A percentile compares a stretch with the other conserved stretches of the same genome.
Evolutionary conservation across 1,140 invertebrate genomes (phyloP).

Genomic region (Neodiprion virginianus): DNA sequence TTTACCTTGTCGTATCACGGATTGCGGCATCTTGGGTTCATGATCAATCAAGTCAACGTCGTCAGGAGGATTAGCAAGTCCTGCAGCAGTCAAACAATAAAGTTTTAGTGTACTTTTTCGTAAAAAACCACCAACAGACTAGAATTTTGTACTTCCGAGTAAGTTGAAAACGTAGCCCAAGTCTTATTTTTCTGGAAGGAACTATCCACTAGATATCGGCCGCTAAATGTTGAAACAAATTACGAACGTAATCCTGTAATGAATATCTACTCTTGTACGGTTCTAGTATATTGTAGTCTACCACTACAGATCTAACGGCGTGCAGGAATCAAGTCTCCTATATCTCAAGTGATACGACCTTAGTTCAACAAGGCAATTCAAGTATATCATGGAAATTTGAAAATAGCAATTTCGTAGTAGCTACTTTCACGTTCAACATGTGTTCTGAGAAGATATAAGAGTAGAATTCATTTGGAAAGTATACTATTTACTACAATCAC

Average conservation of each 20-base stretch:
- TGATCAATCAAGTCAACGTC: constrained; percentile 53
- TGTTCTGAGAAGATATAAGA: not conserved
- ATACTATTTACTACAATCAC: not conserved
- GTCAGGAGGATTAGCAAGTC: constrained; percentile 41
- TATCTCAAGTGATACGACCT: not conserved
- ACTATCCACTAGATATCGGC: too few relatives aligned
- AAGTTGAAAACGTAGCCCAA: not conserved
- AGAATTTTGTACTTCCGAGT: not conserved
- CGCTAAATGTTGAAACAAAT: too few relatives aligned
- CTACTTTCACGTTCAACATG: not conserved
- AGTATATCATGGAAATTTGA: not conserved
- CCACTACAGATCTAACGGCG: not conserved
- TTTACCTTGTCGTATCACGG: constrained; percentile 44
- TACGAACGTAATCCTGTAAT: too few relatives aligned
- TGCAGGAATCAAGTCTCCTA: not conserved
- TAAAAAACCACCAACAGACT: not conserved
- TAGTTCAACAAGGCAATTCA: not conserved
- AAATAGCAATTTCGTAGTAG: constrained; percentile 2
- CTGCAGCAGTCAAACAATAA: constrained; percentile 18
- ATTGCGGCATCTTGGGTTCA: constrained; percentile 40
- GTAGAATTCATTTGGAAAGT: too few relatives aligned
- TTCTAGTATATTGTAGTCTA: too few relatives aligned
- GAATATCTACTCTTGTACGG: too few relatives aligned
- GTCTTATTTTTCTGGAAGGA: too few relatives aligned
- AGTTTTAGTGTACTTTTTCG: not conserved